These are phyloP conservation scores for Centroberyx gerrardi DNA, from an alignment of 2,797 vertebrate genomes.

Conservation along the genomic window DNA sequence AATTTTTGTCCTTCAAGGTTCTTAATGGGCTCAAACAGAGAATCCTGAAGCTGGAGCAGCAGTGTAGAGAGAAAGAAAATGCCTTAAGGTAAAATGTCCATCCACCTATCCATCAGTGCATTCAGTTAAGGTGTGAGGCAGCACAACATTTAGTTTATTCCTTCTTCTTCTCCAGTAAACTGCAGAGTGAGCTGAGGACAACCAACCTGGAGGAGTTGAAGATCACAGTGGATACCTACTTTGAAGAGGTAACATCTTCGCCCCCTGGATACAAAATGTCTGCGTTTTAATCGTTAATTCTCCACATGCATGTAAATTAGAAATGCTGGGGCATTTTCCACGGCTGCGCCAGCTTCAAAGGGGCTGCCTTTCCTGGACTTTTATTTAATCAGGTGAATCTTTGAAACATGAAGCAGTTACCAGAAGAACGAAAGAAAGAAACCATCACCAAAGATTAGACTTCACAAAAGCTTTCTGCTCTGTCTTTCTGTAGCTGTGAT, in stretches of 20 bases:
- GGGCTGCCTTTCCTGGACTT: no score
- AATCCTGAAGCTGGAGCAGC: constrained; percentile 92
- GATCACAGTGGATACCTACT: constrained; percentile 91
- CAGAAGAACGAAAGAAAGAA: not conserved
- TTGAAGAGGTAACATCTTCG: constrained; percentile 88
- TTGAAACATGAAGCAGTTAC: not conserved
- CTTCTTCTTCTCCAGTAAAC: constrained; percentile 82
- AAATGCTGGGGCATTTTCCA: not conserved
- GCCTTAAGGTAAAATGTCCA: constrained; percentile 84
- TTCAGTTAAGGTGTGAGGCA: not conserved
- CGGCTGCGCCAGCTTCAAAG: not conserved
- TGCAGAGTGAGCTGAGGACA: constrained; percentile 91
- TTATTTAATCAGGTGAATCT: not conserved
- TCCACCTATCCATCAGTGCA: not conserved
- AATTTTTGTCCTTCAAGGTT: constrained; percentile 80
- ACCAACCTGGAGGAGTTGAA: constrained; percentile 92
- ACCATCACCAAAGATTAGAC: not conserved
- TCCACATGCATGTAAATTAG: not conserved
- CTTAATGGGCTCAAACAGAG: constrained; percentile 91
- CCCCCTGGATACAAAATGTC: not conserved
- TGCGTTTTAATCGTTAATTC: not conserved
- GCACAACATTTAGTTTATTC: not conserved
- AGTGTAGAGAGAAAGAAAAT: constrained; percentile 92
- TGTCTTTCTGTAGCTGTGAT: not conserved
- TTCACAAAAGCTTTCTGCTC: not conserved